Percentiles rank a stretch among this genome's conserved stretches.
Evolutionary conservation across 1,140 invertebrate genomes (phyloP).

Genomic region (Diabrotica undecimpunctata): DNA sequence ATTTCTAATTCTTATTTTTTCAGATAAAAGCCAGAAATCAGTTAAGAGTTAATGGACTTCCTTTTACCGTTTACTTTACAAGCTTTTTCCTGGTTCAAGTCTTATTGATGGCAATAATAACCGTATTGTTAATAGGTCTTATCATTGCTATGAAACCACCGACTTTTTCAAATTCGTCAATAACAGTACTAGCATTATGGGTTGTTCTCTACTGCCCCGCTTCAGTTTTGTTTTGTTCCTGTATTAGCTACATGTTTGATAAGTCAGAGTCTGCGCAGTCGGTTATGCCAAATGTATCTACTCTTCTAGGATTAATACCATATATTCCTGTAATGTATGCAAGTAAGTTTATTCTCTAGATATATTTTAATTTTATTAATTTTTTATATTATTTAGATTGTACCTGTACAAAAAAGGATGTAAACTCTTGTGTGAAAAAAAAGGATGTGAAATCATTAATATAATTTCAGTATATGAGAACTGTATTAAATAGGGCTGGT

Average conservation of each 20-base stretch:
- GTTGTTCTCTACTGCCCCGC: constrained; percentile 72
- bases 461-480: too few species aligned
- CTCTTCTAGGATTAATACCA: constrained; percentile 69
- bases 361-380: too few species aligned
- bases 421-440: too few species aligned
- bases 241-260: constrained; percentile 76
- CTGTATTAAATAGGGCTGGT: too few species aligned
- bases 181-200: constrained; percentile 62
- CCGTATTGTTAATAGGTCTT: constrained; percentile 61
- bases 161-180: constrained; percentile 64
- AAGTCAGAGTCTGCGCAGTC: constrained; percentile 77
- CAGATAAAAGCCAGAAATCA: constrained; percentile 81
- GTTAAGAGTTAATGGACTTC: constrained; percentile 75
- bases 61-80: constrained; percentile 72
- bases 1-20: constrained; percentile 28
- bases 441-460: too few species aligned
- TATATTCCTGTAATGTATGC: constrained; percentile 66
- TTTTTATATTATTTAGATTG: too few species aligned
- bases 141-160: constrained; percentile 66
- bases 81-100: constrained; percentile 71
- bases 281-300: constrained; percentile 72
- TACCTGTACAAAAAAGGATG: too few species aligned
- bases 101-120: constrained; percentile 67
- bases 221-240: constrained; percentile 70
- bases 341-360: constrained; percentile 56